A percentile compares a stretch with the other conserved stretches of the same genome.
Evolutionary conservation across 2,113 vertebrate genomes (phyloP).

Genomic region (Tetraodon nigroviridis): DNA sequence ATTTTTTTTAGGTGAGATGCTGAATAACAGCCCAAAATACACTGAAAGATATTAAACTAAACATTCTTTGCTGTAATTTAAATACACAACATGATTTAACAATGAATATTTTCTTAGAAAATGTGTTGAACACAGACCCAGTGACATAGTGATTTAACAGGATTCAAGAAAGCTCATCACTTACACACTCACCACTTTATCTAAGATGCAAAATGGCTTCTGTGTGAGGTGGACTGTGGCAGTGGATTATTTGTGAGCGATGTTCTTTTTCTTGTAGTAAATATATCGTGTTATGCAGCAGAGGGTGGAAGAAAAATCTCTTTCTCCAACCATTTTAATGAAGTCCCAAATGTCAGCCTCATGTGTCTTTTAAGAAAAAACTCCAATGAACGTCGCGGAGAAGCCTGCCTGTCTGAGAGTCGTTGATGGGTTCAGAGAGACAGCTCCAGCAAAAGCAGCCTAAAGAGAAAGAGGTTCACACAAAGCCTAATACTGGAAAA

Average conservation of each 20-base stretch:
- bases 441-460: conserved; percentile 1
- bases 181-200: conserved; percentile 51
- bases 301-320: conserved; percentile 65
- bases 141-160: conserved; percentile 57
- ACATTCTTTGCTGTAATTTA: conserved; percentile 33
- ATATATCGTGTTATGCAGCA: conserved; percentile 63
- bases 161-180: conserved; percentile 42
- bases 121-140: conserved; percentile 47
- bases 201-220: conserved; percentile 58
- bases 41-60: conserved; percentile 16
- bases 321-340: conserved; percentile 72
- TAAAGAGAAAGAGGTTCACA: not conserved
- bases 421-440: conserved; percentile 58
- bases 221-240: conserved; percentile 38
- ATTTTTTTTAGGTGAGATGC: conserved; percentile 8
- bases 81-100: conserved; percentile 46
- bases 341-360: conserved; percentile 73
- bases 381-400: conserved; percentile 40
- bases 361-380: conserved; percentile 57
- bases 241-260: conserved; percentile 64
- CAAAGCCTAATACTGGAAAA: conserved; percentile 6
- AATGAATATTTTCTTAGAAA: conserved; percentile 37
- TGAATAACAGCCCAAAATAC: conserved; percentile 25
- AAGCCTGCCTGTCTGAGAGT: conserved; percentile 45
- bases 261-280: conserved; percentile 50